Conservation (phyloP, 2,888 invertebrate species). For the Mantis religiosa region DNA sequence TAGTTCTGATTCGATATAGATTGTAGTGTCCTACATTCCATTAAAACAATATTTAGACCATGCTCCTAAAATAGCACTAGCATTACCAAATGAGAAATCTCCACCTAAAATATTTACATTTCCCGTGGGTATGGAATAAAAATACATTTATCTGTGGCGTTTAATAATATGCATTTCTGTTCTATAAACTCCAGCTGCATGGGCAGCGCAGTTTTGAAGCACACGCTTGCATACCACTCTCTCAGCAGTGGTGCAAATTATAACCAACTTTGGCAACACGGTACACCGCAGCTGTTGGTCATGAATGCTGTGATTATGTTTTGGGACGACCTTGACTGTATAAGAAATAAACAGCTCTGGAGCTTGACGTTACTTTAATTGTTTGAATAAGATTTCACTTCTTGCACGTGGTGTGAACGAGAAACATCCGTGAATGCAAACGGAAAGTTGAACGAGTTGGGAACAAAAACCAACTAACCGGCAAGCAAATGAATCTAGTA, state of each 20-base stretch:
- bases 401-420: background rate
- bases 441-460: background rate
- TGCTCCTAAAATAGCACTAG: no score
- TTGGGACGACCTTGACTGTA: background rate
- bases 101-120: no score
- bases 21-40: no score
- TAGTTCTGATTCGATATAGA: no score
- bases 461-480: background rate
- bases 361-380: background rate
- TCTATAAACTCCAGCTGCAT: no score
- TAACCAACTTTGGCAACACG: background rate
- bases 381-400: background rate
- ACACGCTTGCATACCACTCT: no score
- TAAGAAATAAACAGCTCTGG: background rate
- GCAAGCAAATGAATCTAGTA: background rate
- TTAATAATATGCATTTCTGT: no score
- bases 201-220: no score
- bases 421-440: background rate
- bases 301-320: background rate
- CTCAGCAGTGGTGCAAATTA: background rate
- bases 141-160: no score
- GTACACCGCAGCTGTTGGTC: background rate
- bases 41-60: no score
- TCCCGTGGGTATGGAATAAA: no score
- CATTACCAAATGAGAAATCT: no score